These are phyloP conservation scores for Pristionchus pacificus DNA, from an alignment of 1,140 invertebrate species.

Conservation along the genomic window DNA sequence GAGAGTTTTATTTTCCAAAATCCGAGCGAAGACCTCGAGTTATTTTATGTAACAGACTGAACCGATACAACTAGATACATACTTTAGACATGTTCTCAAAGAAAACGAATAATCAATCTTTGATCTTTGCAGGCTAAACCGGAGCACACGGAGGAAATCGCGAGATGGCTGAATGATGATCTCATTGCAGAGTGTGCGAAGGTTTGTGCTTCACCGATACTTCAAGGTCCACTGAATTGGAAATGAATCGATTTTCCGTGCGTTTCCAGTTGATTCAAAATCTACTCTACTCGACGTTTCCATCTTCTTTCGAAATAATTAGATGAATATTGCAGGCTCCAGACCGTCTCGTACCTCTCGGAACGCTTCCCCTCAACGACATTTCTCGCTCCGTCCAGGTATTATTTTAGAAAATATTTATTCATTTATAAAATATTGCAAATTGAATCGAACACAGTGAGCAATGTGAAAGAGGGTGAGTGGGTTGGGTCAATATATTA, in stretches of 20 bases:
- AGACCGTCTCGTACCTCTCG: constrained; percentile 63
- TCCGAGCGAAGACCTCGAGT: too few species aligned
- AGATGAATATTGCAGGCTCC: too few species aligned
- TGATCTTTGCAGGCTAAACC: constrained; percentile 62
- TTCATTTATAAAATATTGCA: not conserved
- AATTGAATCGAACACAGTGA: not conserved
- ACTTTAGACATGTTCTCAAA: too few species aligned
- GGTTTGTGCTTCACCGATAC: too few species aligned
- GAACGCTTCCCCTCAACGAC: constrained; percentile 66
- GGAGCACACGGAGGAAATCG: constrained; percentile 63
- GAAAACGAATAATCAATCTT: constrained; percentile 11
- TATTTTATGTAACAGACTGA: too few species aligned
- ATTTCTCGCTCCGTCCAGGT: constrained; percentile 62
- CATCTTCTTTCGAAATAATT: too few species aligned
- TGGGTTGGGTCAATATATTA: too few species aligned
- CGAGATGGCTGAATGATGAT: constrained; percentile 64
- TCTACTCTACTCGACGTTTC: too few species aligned
- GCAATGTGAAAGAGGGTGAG: not conserved
- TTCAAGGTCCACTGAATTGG: too few species aligned
- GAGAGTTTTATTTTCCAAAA: too few species aligned
- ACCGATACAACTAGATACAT: too few species aligned
- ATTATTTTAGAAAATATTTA: not conserved
- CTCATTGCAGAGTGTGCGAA: constrained; percentile 60
- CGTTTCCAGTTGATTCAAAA: not conserved
- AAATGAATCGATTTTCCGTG: not conserved